phyloP scores from a whole-genome alignment of 2,113 vertebrate genomes.

The Probosciger aterrimus region DNA sequence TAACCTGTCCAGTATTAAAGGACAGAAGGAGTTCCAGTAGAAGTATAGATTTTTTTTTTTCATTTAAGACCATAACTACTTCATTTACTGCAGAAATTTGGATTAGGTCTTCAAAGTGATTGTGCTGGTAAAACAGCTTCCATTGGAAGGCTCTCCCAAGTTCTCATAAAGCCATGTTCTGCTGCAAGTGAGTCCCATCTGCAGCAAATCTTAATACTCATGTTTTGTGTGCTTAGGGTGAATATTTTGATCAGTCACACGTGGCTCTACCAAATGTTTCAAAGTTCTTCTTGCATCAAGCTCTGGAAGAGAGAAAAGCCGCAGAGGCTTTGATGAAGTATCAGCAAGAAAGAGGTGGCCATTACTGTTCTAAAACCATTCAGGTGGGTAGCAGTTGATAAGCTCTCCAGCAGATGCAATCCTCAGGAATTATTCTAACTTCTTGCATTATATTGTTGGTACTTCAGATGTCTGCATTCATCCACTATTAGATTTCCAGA shows the following conservation, averaged over 20 bases:
- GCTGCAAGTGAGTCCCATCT: not conserved
- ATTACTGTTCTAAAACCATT: slow-evolving; percentile 74
- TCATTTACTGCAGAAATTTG: not conserved
- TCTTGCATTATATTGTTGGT: not conserved
- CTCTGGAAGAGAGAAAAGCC: slow-evolving; percentile 64
- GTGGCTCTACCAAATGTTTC: slow-evolving; percentile 73
- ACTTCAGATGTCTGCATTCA: not conserved
- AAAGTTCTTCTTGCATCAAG: slow-evolving; percentile 72
- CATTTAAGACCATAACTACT: not conserved
- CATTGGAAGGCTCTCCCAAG: not conserved
- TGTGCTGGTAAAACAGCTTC: not conserved
- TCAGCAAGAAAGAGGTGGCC: slow-evolving; percentile 74
- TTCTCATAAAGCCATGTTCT: not conserved
- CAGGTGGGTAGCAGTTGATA: slow-evolving; percentile 50
- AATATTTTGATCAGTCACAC: slow-evolving; percentile 76
- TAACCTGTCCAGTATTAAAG: not conserved
- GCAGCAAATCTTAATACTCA: not conserved
- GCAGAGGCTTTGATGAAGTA: slow-evolving; percentile 75
- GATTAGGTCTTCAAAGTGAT: not conserved
- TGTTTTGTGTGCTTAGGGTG: slow-evolving; percentile 63
- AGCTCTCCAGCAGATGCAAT: not conserved
- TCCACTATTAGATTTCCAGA: not conserved
- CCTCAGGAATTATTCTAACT: not conserved
- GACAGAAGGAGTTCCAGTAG: not conserved
- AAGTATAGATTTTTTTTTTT: not conserved